Evolutionary conservation across 2,797 vertebrate genomes (phyloP), one percentile per base, ranked within the genome.

Genomic region (Vultur gryphus): DNA sequence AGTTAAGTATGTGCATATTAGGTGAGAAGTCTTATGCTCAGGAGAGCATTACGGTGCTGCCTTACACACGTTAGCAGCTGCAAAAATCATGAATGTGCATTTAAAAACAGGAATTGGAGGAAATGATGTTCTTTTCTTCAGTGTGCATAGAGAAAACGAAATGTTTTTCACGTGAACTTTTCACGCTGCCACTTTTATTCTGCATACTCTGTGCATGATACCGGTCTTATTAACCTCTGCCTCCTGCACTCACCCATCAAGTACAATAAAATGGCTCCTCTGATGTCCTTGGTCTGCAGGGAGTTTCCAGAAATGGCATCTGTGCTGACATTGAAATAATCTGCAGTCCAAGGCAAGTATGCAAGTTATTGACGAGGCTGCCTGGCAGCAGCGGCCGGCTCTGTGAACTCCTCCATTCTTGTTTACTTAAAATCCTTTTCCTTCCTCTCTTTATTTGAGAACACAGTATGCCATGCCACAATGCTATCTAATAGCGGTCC

Each of bases 281-380:
- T 73, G 79, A 89, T 85, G 92, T 93, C 95, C 94, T 95, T 92
- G 96, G 93, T 95, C 96, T 93, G 87, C 81, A 72, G 93, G 95
- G 95, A 96, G 89, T 93, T 96, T 95, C 90, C 96, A 95, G 84
- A 96, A 96, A 96, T 29, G 84, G 93, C 95, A 94, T 95, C 92
- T 93, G 87, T 90, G 90, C 95, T 93, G 96, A 94, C 93, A 93
- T 39, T 94, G 96, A 97, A 94, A 94, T 87, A 93, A 94, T 95
- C 94, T 93, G 88, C 95, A 80, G 75, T 88, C 86, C 33, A 25
- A 94, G 90, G 84, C 90, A 93, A 95, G 83, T 25, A 70, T 73
- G 89, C 70, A 66, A 87, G 96, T 80, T 95, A 93, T 80, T 83
- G 94, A 90, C 33, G 1, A 92, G 92, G 78, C 93, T 93, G 93